Evolutionary conservation across 2,888 invertebrate genomes (phyloP), one percentile per base, ranked within the genome.

Genomic region (Campopleginae sp.): DNA sequence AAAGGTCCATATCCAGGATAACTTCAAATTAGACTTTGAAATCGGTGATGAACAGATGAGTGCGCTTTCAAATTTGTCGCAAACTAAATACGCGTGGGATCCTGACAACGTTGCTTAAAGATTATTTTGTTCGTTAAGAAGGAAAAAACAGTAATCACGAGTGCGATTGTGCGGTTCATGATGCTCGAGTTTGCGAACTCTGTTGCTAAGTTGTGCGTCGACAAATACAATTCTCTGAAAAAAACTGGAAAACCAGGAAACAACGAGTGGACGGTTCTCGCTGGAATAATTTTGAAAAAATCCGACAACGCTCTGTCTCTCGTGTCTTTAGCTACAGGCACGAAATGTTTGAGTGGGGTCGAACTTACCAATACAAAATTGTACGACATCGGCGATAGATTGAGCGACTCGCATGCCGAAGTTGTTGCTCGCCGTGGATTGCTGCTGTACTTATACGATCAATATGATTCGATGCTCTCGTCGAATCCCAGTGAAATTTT

Each of bases 331-430:
- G 98, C 98, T 2, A 98, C 98, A 2, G 99, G 99, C 0, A 97
- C 98, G 0, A 99, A 98, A 94, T 99, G 98, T 93, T 95, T 99
- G 86, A 98, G 98, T 0, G 94, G 95, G 80, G 94, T 94, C 3
- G 95, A 96, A 86, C 83, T 93, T 74, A 75, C 84, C 65, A 90
- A 91, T 70, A 88, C 66, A 1, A 91, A 94, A 92, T 94, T 97
- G 94, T 96, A 96, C 76, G 90, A 94, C 2, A 92, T 92, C 42
- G 98, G 98, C 1, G 95, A 96, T 89, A 94, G 97, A 84, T 90
- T 99, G 17, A 97, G 97, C 92, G 99, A 99, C 93, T 98, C 97
- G 54, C 99, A 99, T 94, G 98, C 98, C 0, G 99, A 99, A 95
- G 95, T 98, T 33, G 94, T 98, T 74, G 97, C 98, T 7, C 95